Percentiles rank a stretch among this genome's conserved stretches.
Evolutionary conservation across 1,140 invertebrate genomes (phyloP).

Genomic region (Zaprionus gabonicus): DNA sequence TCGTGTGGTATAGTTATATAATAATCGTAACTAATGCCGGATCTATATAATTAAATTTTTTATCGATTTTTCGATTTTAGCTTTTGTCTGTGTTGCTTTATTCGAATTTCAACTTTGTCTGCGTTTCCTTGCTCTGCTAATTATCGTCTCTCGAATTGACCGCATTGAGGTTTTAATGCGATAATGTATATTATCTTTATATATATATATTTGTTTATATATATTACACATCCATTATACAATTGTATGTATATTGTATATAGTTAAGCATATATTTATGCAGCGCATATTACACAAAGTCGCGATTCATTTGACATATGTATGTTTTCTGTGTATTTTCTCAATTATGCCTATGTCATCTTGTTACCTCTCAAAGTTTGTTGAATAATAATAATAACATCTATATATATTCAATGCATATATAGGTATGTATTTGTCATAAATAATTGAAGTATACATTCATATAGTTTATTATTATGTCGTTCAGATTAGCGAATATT

Average conservation of each 20-base stretch:
- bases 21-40: conserved; percentile 74
- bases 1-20: conserved; percentile 66
- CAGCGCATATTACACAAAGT: conserved; percentile 79
- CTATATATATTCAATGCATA: conserved; percentile 40
- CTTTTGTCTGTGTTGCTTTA: not conserved
- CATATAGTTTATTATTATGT: conserved; percentile 36
- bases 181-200: conserved; percentile 58
- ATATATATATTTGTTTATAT: conserved; percentile 40
- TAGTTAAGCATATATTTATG: conserved; percentile 35
- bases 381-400: conserved; percentile 61
- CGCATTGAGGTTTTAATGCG: conserved; percentile 33
- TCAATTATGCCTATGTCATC: conserved; percentile 23
- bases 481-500: conserved; percentile 51
- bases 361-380: conserved; percentile 16
- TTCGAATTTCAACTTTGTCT: conserved; percentile 6
- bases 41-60: conserved; percentile 54
- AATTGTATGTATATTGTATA: conserved; percentile 34
- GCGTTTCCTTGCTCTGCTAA: conserved; percentile 42
- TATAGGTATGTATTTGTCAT: conserved; percentile 40
- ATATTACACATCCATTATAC: conserved; percentile 64
- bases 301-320: conserved; percentile 63
- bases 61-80: conserved; percentile 30
- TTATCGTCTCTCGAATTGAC: conserved; percentile 53
- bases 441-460: conserved; percentile 56
- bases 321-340: conserved; percentile 33